Percentiles rank a stretch among this genome's conserved stretches.
Conservation (phyloP, 2,113 vertebrate species). For the Chitala chitala region DNA sequence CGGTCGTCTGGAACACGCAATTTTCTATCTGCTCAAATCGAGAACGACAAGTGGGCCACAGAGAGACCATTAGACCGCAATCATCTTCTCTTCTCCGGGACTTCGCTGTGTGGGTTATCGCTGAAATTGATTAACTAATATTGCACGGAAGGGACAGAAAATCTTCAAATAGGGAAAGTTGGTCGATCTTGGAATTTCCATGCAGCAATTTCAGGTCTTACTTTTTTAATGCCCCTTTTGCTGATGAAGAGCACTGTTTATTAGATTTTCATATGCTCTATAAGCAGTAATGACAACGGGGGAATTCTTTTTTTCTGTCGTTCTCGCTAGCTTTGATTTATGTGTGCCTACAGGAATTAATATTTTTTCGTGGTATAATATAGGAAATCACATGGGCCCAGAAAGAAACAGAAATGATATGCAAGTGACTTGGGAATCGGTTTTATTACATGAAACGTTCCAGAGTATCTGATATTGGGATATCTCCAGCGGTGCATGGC, state of each 20-base stretch:
- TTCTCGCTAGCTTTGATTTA: background rate
- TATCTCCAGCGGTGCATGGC: too few relatives aligned
- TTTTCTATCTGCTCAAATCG: background rate
- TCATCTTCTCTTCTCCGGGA: background rate
- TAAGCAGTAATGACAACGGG: slow-evolving; percentile 16
- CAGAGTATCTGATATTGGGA: too few relatives aligned
- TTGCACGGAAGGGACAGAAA: background rate
- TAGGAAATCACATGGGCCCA: background rate
- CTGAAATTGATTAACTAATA: background rate
- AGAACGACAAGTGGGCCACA: background rate
- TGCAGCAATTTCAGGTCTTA: slow-evolving; percentile 34
- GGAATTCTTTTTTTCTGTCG: background rate
- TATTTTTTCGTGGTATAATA: background rate
- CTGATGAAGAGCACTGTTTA: slow-evolving; percentile 23
- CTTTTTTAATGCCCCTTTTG: slow-evolving; percentile 6
- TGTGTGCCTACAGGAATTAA: background rate
- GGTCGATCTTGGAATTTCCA: slow-evolving; percentile 23
- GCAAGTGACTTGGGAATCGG: too few relatives aligned
- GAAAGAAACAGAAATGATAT: background rate
- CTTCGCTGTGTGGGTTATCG: background rate
- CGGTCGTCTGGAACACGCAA: background rate
- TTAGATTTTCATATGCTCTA: slow-evolving; percentile 33
- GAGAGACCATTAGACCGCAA: background rate
- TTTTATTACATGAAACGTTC: too few relatives aligned
- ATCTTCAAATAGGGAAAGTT: background rate